Evolutionary conservation across 2,797 vertebrate species (phyloP), one percentile per base, ranked within the genome.

Genomic region (Acomys russatus): DNA sequence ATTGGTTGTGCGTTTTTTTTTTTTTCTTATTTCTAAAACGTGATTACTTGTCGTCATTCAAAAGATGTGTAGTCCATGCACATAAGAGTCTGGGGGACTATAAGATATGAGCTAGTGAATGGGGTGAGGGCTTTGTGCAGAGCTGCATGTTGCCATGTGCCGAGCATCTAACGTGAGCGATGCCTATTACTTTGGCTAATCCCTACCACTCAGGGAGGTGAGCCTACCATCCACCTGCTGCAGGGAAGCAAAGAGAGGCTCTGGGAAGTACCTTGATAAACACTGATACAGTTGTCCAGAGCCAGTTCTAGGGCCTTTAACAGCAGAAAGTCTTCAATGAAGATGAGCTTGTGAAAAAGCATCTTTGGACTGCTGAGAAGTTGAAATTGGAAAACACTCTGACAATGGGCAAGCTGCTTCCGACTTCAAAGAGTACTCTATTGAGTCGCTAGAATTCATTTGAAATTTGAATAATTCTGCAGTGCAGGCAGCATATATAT

Each of bases 381-480:
- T 15, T 82, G 54, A 73, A 88, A 74, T 70, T 86, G 30, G 59
- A 92, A 96, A 90, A 74, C 12, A 64, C 17, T 77, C 77, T 77
- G 54, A 77, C 20, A 87, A 87, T 73, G 25, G 76, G 44, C 54
- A 54, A n/a, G 76, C 6, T 54, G 68, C 56, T 95, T 94, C n/a
- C 17, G 35, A 87, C 28, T 61, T 44, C 61, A 59, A 71, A 78
- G 80, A 61, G 5, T 89, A 44, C 59, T 85, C 76, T 82, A 88
- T 23, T 56, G 82, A 88, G 44, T 35, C 38, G 20, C 63, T 44
- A 1, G 1, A 92, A 93, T 76, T 87, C 61, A 88, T 35, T 95
- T 86, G 90, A 95, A 97, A 78, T 76, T 71, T 80, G 88, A 96
- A 80, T 84, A 76, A 38, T 83, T 92, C 70, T 92, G 74, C 74